These are phyloP conservation scores for Argopecten irradians DNA, from an alignment of 1,140 invertebrate species.

Conservation along the genomic window DNA sequence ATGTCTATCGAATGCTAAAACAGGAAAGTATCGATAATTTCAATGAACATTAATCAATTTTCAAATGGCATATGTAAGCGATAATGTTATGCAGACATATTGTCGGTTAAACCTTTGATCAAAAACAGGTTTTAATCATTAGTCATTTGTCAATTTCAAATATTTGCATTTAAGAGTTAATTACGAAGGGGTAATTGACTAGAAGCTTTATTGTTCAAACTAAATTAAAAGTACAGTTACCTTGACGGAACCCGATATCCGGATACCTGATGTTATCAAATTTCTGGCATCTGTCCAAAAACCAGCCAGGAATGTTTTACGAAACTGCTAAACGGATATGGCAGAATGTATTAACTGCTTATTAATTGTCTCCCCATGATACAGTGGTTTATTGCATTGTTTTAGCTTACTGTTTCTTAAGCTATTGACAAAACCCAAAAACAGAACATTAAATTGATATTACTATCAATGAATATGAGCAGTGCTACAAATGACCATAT, in stretches of 20 bases:
- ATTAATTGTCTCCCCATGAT: background rate
- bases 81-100: no score
- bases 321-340: background rate
- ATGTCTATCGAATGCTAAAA: no score
- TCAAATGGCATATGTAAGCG: no score
- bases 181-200: background rate
- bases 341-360: background rate
- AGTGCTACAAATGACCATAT: no score
- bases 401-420: background rate
- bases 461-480: no score
- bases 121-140: background rate
- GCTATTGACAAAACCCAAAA: background rate
- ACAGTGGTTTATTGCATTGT: background rate
- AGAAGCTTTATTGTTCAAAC: background rate
- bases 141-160: background rate
- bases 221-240: slow-evolving; percentile 23
- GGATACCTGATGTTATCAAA: slow-evolving; percentile 7
- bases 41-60: no score
- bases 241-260: background rate
- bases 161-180: background rate
- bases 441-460: background rate
- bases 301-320: background rate
- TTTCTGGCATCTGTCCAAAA: background rate
- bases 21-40: no score
- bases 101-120: no score